phyloP scores from a whole-genome alignment of 2,113 vertebrate species.

The Equus przewalskii region DNA sequence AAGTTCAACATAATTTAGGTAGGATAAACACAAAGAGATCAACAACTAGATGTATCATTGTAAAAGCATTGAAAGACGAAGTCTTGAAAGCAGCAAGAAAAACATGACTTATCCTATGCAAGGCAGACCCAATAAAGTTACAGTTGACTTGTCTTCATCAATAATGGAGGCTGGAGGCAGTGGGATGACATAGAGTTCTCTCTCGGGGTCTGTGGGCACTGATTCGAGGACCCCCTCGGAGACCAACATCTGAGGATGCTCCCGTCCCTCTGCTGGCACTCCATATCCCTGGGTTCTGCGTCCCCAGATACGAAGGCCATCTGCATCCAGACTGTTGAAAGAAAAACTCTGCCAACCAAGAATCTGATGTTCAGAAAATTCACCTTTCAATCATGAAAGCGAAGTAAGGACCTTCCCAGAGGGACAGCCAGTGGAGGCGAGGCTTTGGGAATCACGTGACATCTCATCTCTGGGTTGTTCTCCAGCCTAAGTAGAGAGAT shows the following conservation, averaged over 20 bases:
- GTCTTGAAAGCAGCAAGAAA: neutral
- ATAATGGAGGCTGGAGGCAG: neutral
- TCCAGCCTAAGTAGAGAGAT: neutral
- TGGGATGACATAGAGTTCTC: neutral
- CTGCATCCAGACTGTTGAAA: neutral
- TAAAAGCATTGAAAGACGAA: neutral
- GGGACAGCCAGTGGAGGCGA: neutral
- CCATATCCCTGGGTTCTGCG: no score
- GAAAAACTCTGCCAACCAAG: neutral
- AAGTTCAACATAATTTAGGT: neutral
- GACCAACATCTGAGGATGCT: no score
- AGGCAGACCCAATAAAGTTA: neutral
- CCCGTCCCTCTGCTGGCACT: no score
- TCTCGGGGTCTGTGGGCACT: no score
- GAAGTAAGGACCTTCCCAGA: neutral
- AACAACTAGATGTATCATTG: no score
- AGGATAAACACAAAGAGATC: neutral
- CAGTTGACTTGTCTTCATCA: neutral
- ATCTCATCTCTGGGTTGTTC: neutral
- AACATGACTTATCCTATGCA: neutral
- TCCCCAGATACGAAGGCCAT: no score
- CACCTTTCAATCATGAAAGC: neutral
- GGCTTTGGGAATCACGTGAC: neutral
- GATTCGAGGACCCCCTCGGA: no score
- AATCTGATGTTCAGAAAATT: neutral